Evolutionary conservation across 2,113 vertebrate genomes (phyloP), one percentile per base, ranked within the genome.

Genomic region (Dromas ardeola): DNA sequence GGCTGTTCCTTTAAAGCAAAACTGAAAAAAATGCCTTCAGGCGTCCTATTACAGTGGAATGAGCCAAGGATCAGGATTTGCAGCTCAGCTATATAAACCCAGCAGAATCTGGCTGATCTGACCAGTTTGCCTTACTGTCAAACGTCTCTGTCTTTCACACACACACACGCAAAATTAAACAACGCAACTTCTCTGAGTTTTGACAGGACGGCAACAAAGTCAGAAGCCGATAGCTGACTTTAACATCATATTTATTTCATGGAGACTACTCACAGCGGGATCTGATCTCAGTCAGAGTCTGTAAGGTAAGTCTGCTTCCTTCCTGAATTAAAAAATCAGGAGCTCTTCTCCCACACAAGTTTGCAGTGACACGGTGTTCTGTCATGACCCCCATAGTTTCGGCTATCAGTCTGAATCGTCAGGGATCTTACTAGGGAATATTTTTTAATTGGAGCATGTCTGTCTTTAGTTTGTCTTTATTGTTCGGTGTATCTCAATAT

Each of bases 1-100:
- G 97, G 97, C 98, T 98, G 98, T 98, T 97, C 98, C 98, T 98
- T 98, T 98, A 98, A 98, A 97, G 97, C 97, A 95, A 97, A 98
- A 98, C 97, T 74, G 97, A 92, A 94, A 97, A 95, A 90, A 95
- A 85, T 96, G 97, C 98, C 98, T 98, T 96, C 97, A 98, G 98
- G 98, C 98, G 66, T 98, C 98, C 98, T 98, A 96, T 98, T 98
- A 98, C 98, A 98, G 97, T 59, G 97, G 97, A 97, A 97, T 80
- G 97, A 97, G 98, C 97, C 96, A 95, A 92, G 94, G 96, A 93
- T 93, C 56, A 86, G 89, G 87, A 91, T 97, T 91, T 96, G 96
- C 94, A 62, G 74, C 98, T 98, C 96, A 92, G 72, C 98, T 98
- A 98, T 98, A 98, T 98, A 98, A 98, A 96, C 95, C 90, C 97